Evolutionary conservation across 2,113 vertebrate species (phyloP), one percentile per base, ranked within the genome.

Genomic region (Sapayoa aenigma): DNA sequence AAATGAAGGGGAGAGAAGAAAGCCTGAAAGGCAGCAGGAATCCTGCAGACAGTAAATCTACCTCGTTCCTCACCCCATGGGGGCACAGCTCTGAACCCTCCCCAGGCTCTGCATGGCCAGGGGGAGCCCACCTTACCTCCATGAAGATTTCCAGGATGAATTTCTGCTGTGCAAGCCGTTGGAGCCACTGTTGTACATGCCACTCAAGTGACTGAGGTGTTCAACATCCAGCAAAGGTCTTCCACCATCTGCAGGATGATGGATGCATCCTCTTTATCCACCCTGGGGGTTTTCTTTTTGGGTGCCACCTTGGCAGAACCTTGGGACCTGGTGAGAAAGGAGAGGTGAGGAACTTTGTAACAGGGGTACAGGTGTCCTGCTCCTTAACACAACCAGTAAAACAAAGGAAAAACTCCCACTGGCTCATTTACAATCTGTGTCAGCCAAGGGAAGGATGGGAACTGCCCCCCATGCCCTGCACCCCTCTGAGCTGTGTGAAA

Each of bases 201-300:
- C 74, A 3, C 98, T 98, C 59, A 98, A 95, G 59, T 94, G 97
- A 94, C 98, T 98, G 20, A 98, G 95, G 94, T 98, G 98, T 35
- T 98, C 96, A 1, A 98, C 97, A 74, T 98, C 98, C 56, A 98
- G 87, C 39, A 98, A 97, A 17, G 98, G 69, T 98, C 98, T 96
- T 98, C 98, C 25, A 97, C 71, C 47, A 9, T 11, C 22, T 58
- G 25, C 0, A 10, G 22, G 8, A 66, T 13, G 6, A 33, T 4
- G 73, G 98, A 77, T 78, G 97, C 92, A 60, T 94, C 97, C 27
- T 76, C 92, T 92, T 97, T 97, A 63, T 96, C 82, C 75, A 95
- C 97, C 69, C 55, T 60, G 47, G 97, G n/a, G n/a, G 87, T 87
- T 97, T 98, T 99, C 97, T 98, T 98, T 87, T 98, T 98, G 33